Conservation (phyloP, 2,888 invertebrate species). For the Diarsia mendica region DNA sequence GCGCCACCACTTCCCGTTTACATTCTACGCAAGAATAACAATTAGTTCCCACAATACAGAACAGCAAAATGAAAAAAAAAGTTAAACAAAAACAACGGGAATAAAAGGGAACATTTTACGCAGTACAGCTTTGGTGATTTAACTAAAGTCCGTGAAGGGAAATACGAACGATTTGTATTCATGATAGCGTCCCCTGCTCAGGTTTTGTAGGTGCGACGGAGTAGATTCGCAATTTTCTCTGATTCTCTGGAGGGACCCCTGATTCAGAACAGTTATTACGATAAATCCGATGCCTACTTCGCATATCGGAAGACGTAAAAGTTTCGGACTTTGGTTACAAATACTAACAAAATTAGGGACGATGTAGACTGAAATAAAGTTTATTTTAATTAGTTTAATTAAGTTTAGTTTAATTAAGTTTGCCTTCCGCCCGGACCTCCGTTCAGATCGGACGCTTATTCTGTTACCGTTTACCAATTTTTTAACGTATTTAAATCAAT, state of each 20-base stretch:
- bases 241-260: slow-evolving; percentile 66
- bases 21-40: slow-evolving; percentile 55
- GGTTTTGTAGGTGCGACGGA: slow-evolving; percentile 71
- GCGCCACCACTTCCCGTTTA: slow-evolving; percentile 41
- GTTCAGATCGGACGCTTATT: too few species aligned
- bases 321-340: slow-evolving; percentile 29
- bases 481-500: too few species aligned
- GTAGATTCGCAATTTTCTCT: slow-evolving; percentile 66
- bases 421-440: too few species aligned
- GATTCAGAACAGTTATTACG: slow-evolving; percentile 67
- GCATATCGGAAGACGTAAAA: slow-evolving; percentile 49
- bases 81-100: slow-evolving; percentile 52
- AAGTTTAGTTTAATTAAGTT: too few species aligned
- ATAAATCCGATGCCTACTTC: slow-evolving; percentile 58
- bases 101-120: slow-evolving; percentile 66
- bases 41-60: slow-evolving; percentile 50
- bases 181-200: slow-evolving; percentile 70
- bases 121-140: slow-evolving; percentile 70
- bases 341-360: too few species aligned
- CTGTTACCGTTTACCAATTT: too few species aligned
- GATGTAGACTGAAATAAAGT: too few species aligned
- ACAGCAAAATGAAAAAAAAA: slow-evolving; percentile 56
- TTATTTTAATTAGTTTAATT: too few species aligned
- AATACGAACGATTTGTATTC: slow-evolving; percentile 73
- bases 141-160: slow-evolving; percentile 69